These are phyloP conservation scores for Oncorhynchus masou DNA, from an alignment of 2,113 vertebrate genomes.

Conservation along the genomic window DNA sequence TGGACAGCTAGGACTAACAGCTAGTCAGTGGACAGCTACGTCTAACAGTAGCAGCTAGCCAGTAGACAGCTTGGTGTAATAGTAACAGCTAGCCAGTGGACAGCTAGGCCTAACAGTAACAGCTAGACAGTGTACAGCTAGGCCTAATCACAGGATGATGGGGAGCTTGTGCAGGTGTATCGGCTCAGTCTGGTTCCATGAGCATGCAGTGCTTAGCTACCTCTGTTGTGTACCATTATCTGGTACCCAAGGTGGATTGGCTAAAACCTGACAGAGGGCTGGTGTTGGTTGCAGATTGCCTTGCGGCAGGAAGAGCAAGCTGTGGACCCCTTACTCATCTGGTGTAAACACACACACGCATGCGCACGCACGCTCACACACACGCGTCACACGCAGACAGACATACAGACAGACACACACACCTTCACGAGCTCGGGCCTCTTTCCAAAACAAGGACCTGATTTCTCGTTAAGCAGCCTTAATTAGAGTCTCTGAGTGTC, in stretches of 20 bases:
- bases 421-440: not conserved
- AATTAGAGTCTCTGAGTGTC: slow-evolving; percentile 3
- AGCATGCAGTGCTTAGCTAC: not conserved
- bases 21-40: too few species aligned
- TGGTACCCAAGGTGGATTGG: not conserved
- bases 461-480: slow-evolving; percentile 9
- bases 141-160: not conserved
- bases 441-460: not conserved
- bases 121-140: too few species aligned
- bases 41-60: too few species aligned
- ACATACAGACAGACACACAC: not conserved
- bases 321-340: not conserved
- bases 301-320: not conserved
- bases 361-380: not conserved
- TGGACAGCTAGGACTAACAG: too few species aligned
- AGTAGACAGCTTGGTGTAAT: too few species aligned
- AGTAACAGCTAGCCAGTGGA: too few species aligned
- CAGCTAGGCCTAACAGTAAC: too few species aligned
- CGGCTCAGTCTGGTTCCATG: not conserved
- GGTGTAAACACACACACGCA: not conserved
- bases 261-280: slow-evolving; percentile 1
- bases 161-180: not conserved
- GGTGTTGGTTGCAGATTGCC: not conserved
- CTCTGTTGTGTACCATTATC: not conserved
- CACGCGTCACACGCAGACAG: not conserved